Evolutionary conservation across 2,113 vertebrate genomes (phyloP), one percentile per base, ranked within the genome.

Genomic region (Charina bottae): DNA sequence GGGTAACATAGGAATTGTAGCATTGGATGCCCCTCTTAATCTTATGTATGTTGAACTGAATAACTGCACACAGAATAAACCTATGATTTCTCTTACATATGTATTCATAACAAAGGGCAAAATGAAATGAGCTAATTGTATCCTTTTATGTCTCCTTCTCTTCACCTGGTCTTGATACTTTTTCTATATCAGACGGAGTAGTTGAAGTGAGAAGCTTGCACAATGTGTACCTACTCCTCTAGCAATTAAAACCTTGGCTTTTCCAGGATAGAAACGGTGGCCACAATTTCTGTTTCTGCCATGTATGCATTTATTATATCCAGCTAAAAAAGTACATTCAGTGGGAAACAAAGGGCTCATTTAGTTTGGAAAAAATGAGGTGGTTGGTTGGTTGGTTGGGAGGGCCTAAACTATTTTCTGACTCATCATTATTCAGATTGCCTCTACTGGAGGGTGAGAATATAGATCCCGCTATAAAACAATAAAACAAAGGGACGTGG

Each of bases 381-480:
- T 2, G 17, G 26, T 1, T 64, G 11, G 10, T 1, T 64, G 11
- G 10, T 3, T 64, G 62, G 26, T 64, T 28, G 28, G 26, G 11
- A 64, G 26, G 28, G 11, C 28, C 26, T 64, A 64, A 64, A 42
- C 11, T n/a, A 90, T 24, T 54, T 64, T 64, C 28, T 54, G 28
- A n/a, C 19, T 62, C 64, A 64, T n/a, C 10, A 23, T 33, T 62
- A 49, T 49, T 62, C 59, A 85, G 5, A 87, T 19, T 28, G 33
- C 1, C 4, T 58, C n/a, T 62, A 6, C 6, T 1, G 9, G 19
- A 49, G 62, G 37, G 2, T 68, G 93, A 90, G 37, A 85, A 91
- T 89, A 85, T 13, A 85, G 42, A 89, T 83, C 59, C 12, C 83
- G 84, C 87, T 12, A 19, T 87, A 92, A 90, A 62, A 54, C 6